Percentiles rank a stretch among this genome's conserved stretches.
These are phyloP conservation scores for Auanema freiburgensis DNA, from an alignment of 2,888 invertebrate species.

Conservation along the genomic window DNA sequence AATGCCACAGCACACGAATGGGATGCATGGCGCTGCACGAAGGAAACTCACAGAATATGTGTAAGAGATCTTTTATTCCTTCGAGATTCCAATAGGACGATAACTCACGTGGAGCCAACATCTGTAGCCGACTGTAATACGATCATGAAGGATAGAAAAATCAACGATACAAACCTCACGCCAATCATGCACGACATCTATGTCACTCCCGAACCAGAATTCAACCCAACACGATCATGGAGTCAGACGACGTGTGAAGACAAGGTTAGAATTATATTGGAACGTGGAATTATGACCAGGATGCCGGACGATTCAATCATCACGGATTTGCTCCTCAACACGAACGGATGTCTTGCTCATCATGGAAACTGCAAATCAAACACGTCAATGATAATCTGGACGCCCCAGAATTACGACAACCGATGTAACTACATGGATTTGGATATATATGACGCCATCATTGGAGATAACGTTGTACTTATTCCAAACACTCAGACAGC, in stretches of 20 bases:
- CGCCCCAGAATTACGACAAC: neutral
- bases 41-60: neutral
- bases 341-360: neutral
- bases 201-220: neutral
- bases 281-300: neutral
- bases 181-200: neutral
- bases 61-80: neutral
- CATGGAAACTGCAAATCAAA: neutral
- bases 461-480: neutral
- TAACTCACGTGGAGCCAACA: neutral
- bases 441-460: neutral
- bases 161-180: neutral
- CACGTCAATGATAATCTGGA: neutral
- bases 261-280: neutral
- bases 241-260: neutral
- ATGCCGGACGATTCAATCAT: conserved; percentile 1
- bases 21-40: conserved; percentile 3
- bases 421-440: neutral
- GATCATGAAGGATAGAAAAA: neutral
- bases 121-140: neutral
- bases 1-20: neutral
- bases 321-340: neutral
- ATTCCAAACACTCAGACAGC: conserved; percentile 1
- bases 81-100: neutral
- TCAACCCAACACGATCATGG: neutral